Conservation (phyloP, 2,113 vertebrate species). For the Poicephalus gulielmi region DNA sequence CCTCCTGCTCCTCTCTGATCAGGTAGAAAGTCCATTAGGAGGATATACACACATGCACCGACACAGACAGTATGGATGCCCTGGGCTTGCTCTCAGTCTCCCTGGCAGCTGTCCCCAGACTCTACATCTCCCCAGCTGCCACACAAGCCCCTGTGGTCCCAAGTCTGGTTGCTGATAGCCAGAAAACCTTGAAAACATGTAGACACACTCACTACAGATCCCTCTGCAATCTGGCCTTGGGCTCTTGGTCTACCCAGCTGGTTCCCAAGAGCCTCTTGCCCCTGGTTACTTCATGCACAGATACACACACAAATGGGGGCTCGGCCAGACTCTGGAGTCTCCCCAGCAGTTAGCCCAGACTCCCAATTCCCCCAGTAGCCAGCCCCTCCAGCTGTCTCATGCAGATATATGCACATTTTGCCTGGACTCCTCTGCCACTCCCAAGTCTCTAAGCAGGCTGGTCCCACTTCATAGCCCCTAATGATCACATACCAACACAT, state of each 20-base stretch:
- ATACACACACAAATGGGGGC: rapidly evolving
- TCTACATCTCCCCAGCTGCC: not conserved
- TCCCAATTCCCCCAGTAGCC: not conserved
- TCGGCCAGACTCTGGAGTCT: not conserved
- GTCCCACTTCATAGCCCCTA: not conserved
- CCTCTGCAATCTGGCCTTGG: not conserved
- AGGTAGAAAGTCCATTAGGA: not conserved
- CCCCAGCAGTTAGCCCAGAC: not conserved
- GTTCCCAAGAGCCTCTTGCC: not conserved
- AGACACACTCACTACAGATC: not conserved
- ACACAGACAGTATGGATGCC: rapidly evolving
- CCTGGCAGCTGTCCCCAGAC: not conserved
- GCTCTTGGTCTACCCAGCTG: not conserved
- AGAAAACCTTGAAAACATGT: rapidly evolving
- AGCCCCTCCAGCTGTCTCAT: not conserved
- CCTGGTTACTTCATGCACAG: not conserved
- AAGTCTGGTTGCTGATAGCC: not conserved
- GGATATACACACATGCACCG: rapidly evolving
- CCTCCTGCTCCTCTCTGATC: not conserved
- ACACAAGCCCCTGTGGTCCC: rapidly evolving
- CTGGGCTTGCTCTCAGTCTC: rapidly evolving
- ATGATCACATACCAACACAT: rapidly evolving
- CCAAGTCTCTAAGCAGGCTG: not conserved
- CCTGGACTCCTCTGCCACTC: not conserved
- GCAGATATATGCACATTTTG: rapidly evolving